These are phyloP conservation scores for Pseudoatta argentina DNA, from an alignment of 1,140 invertebrate genomes.

Conservation along the genomic window DNA sequence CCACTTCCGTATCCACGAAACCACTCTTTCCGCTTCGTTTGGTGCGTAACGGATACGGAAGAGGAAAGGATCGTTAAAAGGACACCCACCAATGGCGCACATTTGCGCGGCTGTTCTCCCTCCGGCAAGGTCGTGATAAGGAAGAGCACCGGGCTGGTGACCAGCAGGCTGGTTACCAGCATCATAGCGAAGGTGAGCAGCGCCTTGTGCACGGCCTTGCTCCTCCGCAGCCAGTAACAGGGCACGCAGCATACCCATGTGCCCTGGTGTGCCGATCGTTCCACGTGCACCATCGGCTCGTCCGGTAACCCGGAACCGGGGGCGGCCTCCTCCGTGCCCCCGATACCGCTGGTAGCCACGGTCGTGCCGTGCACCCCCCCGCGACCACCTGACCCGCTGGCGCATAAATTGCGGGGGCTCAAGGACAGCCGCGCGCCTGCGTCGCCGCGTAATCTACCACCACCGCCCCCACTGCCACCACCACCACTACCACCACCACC, in stretches of 20 bases:
- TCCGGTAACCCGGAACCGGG: conserved; percentile 69
- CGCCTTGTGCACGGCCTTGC: conserved; percentile 88
- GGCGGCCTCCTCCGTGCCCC: conserved; percentile 51
- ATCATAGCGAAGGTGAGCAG: conserved; percentile 88
- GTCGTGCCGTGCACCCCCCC: too few species aligned
- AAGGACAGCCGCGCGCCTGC: conserved; percentile 47
- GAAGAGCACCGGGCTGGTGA: conserved; percentile 89
- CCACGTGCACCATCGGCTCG: conserved; percentile 81
- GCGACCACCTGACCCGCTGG: too few species aligned
- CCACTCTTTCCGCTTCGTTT: not conserved
- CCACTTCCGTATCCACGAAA: not conserved
- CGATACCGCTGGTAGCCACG: not conserved
- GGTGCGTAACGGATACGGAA: not conserved
- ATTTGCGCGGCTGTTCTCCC: conserved; percentile 86
- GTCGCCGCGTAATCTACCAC: conserved; percentile 69
- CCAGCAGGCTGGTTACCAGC: conserved; percentile 88
- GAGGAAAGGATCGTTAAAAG: conserved; percentile 2
- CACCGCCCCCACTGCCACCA: conserved; percentile 29
- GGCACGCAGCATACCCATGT: conserved; percentile 88
- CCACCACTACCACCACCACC: conserved; percentile 24
- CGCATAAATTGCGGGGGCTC: too few species aligned
- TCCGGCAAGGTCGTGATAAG: conserved; percentile 88
- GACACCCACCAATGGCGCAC: conserved; percentile 83
- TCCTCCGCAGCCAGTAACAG: conserved; percentile 87
- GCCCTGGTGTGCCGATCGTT: conserved; percentile 80